Percentiles rank a stretch among this genome's conserved stretches.
Evolutionary conservation across 1,140 invertebrate species (phyloP).

Genomic region (Diabrotica undecimpunctata): DNA sequence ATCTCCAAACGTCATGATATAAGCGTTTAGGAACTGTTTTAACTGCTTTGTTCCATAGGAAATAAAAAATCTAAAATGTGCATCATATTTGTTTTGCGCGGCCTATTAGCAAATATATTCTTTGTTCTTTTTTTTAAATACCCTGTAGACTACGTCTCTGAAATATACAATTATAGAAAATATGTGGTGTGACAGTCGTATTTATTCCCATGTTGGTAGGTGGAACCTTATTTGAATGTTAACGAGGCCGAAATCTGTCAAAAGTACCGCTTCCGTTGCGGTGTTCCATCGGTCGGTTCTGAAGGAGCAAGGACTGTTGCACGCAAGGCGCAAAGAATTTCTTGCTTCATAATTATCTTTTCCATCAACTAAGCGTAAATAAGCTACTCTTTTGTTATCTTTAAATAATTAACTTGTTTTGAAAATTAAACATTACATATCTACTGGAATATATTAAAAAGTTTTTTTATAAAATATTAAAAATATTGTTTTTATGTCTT

Average conservation of each 20-base stretch:
- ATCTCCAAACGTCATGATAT: not conserved
- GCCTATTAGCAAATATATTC: not conserved
- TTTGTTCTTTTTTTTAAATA: not conserved
- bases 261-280: slow-evolving; percentile 41
- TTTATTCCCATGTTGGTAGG: slow-evolving; percentile 43
- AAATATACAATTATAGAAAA: slow-evolving; percentile 38
- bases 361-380: no score
- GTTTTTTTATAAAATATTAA: no score
- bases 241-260: slow-evolving; percentile 45
- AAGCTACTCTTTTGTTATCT: no score
- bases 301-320: not conserved
- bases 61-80: no score
- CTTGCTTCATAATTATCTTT: no score
- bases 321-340: not conserved
- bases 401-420: no score
- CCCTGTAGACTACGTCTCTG: no score
- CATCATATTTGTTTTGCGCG: not conserved
- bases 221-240: slow-evolving; percentile 42
- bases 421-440: no score
- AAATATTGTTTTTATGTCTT: no score
- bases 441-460: no score
- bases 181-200: slow-evolving; percentile 33
- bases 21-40: not conserved
- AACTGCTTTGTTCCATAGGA: not conserved
- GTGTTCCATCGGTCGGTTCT: not conserved